phyloP scores from a whole-genome alignment of 2,797 vertebrate species.

The Mareca strepera region DNA sequence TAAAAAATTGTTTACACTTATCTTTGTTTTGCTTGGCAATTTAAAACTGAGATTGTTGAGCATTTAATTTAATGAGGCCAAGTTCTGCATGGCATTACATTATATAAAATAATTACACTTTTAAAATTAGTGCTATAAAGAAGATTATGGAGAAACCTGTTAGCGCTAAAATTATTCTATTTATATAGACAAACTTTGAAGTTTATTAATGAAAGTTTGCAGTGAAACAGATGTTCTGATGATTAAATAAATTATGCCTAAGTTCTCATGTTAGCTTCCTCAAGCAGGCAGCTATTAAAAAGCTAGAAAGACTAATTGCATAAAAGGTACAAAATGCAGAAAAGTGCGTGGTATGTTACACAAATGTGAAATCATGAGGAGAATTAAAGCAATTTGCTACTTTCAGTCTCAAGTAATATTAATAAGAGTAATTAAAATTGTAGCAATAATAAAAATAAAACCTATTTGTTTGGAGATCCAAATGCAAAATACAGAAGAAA shows the following conservation, averaged over 20 bases:
- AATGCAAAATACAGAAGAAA: not conserved
- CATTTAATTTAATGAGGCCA: constrained; percentile 20
- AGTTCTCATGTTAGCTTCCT: not conserved
- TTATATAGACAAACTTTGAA: constrained; percentile 12
- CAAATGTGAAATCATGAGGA: rapidly evolving
- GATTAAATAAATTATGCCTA: constrained; percentile 31
- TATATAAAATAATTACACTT: constrained; percentile 21
- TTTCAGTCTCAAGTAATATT: not conserved
- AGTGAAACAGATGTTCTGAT: constrained; percentile 33
- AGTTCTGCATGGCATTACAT: constrained; percentile 10
- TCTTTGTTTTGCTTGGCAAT: constrained; percentile 8
- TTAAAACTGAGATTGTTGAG: not conserved
- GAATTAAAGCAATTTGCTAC: not conserved
- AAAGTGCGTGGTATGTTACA: not conserved
- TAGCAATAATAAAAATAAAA: too few relatives aligned
- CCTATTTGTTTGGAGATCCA: not conserved
- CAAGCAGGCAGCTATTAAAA: not conserved
- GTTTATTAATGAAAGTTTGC: constrained; percentile 50
- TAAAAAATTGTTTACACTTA: not conserved
- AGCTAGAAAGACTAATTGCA: not conserved
- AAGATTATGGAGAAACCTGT: not conserved
- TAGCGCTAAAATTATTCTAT: not conserved
- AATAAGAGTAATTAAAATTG: too few relatives aligned
- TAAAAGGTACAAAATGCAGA: not conserved
- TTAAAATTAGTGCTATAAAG: not conserved